phyloP scores from a whole-genome alignment of 2,797 vertebrate species.

The Philypnodon macrostomus region DNA sequence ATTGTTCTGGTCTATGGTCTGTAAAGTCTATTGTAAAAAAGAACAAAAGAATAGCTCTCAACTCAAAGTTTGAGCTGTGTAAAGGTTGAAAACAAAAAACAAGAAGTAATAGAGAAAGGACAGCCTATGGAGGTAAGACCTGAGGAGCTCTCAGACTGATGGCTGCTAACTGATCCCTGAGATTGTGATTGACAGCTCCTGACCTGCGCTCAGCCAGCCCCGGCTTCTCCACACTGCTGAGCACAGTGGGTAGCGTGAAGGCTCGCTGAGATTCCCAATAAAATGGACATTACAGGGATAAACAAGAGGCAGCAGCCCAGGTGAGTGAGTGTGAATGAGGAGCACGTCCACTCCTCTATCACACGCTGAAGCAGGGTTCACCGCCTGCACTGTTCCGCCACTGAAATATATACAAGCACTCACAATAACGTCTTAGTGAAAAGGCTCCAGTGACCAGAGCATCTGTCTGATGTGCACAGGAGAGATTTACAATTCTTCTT shows the following conservation, averaged over 20 bases:
- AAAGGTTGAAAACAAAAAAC: slow-evolving; percentile 26
- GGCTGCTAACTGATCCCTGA: slow-evolving; percentile 80
- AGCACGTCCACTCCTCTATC: slow-evolving; percentile 78
- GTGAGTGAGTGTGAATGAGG: slow-evolving; percentile 78
- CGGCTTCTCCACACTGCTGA: slow-evolving; percentile 77
- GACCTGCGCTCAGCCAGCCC: slow-evolving; percentile 77
- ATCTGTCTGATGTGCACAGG: no score
- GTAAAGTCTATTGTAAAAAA: not conserved
- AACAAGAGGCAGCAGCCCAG: slow-evolving; percentile 77
- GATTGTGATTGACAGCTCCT: slow-evolving; percentile 82
- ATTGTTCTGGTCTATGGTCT: not conserved
- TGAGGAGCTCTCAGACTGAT: slow-evolving; percentile 67
- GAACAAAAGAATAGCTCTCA: slow-evolving; percentile 6
- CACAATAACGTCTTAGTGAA: slow-evolving; percentile 72
- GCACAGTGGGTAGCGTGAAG: slow-evolving; percentile 79
- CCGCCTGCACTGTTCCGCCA: slow-evolving; percentile 75
- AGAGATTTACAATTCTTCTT: no score
- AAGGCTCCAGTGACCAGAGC: slow-evolving; percentile 49
- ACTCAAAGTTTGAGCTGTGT: slow-evolving; percentile 11
- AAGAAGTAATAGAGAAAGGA: slow-evolving; percentile 35
- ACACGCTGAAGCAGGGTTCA: slow-evolving; percentile 78
- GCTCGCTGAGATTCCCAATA: slow-evolving; percentile 82
- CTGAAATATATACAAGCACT: slow-evolving; percentile 73
- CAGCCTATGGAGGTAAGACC: slow-evolving; percentile 34
- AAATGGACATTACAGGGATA: slow-evolving; percentile 85